Conservation (phyloP, 2,888 invertebrate species). For the Cabera pusaria region DNA sequence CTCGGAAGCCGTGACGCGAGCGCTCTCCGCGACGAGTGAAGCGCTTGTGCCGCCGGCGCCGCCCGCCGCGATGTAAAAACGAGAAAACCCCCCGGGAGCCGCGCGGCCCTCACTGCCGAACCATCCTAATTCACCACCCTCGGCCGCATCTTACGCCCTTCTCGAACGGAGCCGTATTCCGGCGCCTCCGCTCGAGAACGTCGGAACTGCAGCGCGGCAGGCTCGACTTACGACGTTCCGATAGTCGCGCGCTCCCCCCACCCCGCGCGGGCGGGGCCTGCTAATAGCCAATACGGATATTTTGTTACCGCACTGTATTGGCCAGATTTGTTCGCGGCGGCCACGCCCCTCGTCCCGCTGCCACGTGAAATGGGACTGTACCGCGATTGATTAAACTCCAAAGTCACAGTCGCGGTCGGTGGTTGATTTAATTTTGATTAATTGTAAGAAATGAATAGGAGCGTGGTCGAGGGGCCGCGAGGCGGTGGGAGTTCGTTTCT, state of each 20-base stretch:
- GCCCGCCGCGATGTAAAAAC: constrained; percentile 55
- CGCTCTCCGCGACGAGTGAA: constrained; percentile 72
- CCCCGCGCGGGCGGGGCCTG: constrained; percentile 71
- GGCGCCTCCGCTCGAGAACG: constrained; percentile 15
- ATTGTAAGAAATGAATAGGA: constrained; percentile 80
- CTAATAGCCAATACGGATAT: constrained; percentile 85
- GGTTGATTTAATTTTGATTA: constrained; percentile 81
- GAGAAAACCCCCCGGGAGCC: constrained; percentile 47
- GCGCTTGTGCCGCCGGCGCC: constrained; percentile 71
- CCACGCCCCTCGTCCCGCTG: constrained; percentile 63
- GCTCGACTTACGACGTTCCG: constrained; percentile 39
- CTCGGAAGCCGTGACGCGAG: constrained; percentile 50
- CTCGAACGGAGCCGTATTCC: constrained; percentile 31
- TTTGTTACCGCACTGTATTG: constrained; percentile 85
- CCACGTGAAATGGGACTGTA: constrained; percentile 51
- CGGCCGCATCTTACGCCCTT: constrained; percentile 44
- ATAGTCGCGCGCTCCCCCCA: constrained; percentile 35
- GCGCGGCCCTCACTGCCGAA: constrained; percentile 43
- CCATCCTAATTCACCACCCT: constrained; percentile 54
- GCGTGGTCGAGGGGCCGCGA: constrained; percentile 39
- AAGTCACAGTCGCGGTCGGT: constrained; percentile 39
- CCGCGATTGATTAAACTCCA: constrained; percentile 40
- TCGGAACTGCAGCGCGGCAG: constrained; percentile 5
- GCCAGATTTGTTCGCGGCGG: constrained; percentile 81
- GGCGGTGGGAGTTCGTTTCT: constrained; percentile 27